A percentile compares a stretch with the other conserved stretches of the same genome.
phyloP scores from a whole-genome alignment of 1,140 invertebrate genomes.

The Lepidurus packardi region DNA sequence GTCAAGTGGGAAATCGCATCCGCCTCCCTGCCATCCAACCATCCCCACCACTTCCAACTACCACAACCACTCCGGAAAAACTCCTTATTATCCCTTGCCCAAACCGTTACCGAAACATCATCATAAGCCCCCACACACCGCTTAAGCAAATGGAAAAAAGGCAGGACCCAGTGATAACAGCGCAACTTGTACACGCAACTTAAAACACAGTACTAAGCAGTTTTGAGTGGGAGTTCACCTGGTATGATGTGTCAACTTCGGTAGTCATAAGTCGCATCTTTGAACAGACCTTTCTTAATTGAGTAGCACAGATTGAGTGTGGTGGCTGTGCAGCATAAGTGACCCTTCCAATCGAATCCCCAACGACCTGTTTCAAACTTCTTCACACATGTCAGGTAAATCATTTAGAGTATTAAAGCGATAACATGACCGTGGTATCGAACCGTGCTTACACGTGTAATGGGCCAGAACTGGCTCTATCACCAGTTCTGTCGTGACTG shows the following conservation, averaged over 20 bases:
- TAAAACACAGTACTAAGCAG: too few species aligned
- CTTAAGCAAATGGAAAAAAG: slow-evolving; percentile 2
- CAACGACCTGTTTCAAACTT: not conserved
- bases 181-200: not conserved
- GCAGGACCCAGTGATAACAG: not conserved
- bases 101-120: not conserved
- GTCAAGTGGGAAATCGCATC: not conserved
- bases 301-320: not conserved
- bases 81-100: too few species aligned
- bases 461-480: too few species aligned
- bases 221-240: not conserved
- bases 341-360: not conserved
- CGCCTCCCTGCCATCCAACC: not conserved
- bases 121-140: slow-evolving; percentile 13
- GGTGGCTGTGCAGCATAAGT: not conserved
- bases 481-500: too few species aligned
- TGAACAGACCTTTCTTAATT: not conserved
- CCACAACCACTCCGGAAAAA: not conserved
- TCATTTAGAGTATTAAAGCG: not conserved
- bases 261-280: slow-evolving; percentile 1
- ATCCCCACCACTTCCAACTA: not conserved
- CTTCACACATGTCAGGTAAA: not conserved
- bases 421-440: too few species aligned
- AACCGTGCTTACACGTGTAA: too few species aligned
- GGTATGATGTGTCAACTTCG: not conserved